phyloP scores from a whole-genome alignment of 2,797 vertebrate species.

The Ibycter americanus region DNA sequence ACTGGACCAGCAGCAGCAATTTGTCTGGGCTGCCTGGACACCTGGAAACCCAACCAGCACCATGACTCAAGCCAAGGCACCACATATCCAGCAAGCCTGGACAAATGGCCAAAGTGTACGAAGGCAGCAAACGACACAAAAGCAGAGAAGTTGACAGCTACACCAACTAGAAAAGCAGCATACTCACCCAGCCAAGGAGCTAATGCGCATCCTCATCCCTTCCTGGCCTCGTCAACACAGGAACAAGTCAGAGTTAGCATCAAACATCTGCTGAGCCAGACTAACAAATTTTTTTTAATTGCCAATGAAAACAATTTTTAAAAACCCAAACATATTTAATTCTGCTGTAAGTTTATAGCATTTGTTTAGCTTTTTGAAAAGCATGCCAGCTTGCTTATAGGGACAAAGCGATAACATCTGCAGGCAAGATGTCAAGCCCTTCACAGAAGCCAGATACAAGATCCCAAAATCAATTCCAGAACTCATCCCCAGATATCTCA shows the following conservation, averaged over 20 bases:
- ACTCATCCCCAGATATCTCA: background rate
- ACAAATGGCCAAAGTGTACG: background rate
- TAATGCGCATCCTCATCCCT: background rate
- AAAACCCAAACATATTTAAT: background rate
- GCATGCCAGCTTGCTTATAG: background rate
- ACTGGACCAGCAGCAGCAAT: background rate
- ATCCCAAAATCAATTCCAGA: background rate
- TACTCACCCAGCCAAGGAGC: background rate
- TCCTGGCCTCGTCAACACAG: background rate
- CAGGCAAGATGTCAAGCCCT: background rate
- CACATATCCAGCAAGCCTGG: background rate
- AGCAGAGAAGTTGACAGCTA: background rate
- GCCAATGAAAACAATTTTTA: background rate
- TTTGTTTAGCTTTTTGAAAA: constrained; percentile 9
- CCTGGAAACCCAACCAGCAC: background rate
- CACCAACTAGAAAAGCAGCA: accelerated
- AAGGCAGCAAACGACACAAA: background rate
- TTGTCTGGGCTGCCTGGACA: background rate
- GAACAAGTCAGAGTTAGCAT: background rate
- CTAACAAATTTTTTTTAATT: background rate
- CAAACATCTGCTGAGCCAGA: constrained; percentile 14
- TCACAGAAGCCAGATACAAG: background rate
- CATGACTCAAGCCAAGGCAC: background rate
- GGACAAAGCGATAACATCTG: background rate
- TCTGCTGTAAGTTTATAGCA: background rate